Evolutionary conservation across 2,888 invertebrate genomes (phyloP), one percentile per base, ranked within the genome.

Genomic region (Monoplex corrugatus): DNA sequence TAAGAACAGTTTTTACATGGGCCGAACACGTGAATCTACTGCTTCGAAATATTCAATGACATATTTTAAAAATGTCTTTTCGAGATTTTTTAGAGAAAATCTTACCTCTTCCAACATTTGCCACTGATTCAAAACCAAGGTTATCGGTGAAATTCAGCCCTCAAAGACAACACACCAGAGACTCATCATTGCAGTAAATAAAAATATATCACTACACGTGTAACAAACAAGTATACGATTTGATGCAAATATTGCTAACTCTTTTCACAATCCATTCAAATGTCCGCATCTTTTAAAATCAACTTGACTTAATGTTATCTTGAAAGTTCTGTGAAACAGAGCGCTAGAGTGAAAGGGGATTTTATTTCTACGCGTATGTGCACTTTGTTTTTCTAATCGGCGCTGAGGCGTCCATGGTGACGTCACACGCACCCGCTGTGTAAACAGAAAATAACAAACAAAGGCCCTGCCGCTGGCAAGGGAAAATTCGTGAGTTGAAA

Each of bases 341-440:
- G 43, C 40, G 8, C 23, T 35, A 23, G n/a, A 28, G n/a, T 83
- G 40, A 19, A 5, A 10, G 75, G 50, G 88, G 83, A 43, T 75
- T 89, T 57, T 90, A 86, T 87, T 87, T 72, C 82, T 68, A 86
- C 83, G 82, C 92, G 93, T 84, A 92, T 40, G 90, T 82, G 86
- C 84, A 92, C 91, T 89, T 93, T 94, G 93, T 94, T 94, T 92
- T 93, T 93, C 91, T 92, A 92, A 91, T 92, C 90, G 72, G 93
- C 90, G 80, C 89, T 86, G 28, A 83, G 92, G 90, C 90, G 85
- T 89, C 90, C 88, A 89, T 90, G 90, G 93, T 92, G 94, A 94
- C 95, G 95, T 95, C 94, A 95, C 93, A 90, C 90, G 93, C 94
- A 94, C 94, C 94, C 94, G 94, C 94, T 94, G 93, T 93, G 94